Base-by-base conservation (phyloP, 2,797 vertebrate genomes). In the Crocidura indochinensis region DNA sequence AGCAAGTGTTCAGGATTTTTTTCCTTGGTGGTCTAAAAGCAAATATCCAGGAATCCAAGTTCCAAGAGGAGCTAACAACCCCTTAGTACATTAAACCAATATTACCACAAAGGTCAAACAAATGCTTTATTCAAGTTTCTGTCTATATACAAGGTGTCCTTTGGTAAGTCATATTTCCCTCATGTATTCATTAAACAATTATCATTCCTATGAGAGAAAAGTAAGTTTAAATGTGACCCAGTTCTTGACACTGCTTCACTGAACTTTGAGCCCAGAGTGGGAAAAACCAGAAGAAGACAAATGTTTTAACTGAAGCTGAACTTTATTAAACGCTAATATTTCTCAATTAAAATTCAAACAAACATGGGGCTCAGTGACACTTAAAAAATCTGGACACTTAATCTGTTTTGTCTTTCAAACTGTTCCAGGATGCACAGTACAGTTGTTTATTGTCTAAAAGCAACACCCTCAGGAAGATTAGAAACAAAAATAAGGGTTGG, bases 331-430 rank as follows among this genome's bases (percentile, higher is more conserved):
- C 31, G 44, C 38, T 53, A 46, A 15, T 53, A 29, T 24, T 38
- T 67, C 60, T 51, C 72, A 86, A 38, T 51, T 38, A 64, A 85
- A 65, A 85, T 75, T 31, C 75, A 65, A 86, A 65, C 22, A 67
- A 75, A 67, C 60, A 86, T 38, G 17, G 27, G n/a, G 24, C 22
- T 86, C 72, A 67, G 14, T 51, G 72, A 82, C 47, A 31, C 46
- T 68, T 82, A 74, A 85, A 38, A 67, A 62, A 75, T 44, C 44
- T 75, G 71, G 9, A 49, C 9, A 17, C 49, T 85, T 85, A 56
- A 85, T 74, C 71, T 86, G 60, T 51, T 51, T 7, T 51, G 10
- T 76, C 44, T 53, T 49, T 86, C 60, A 51, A 75, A 29, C 75
- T 86, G 27, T 60, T 51, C 31, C n/a, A 75, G 14, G 29, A 74